Conservation (phyloP, 2,113 vertebrate genomes). For the Sapayoa aenigma region DNA sequence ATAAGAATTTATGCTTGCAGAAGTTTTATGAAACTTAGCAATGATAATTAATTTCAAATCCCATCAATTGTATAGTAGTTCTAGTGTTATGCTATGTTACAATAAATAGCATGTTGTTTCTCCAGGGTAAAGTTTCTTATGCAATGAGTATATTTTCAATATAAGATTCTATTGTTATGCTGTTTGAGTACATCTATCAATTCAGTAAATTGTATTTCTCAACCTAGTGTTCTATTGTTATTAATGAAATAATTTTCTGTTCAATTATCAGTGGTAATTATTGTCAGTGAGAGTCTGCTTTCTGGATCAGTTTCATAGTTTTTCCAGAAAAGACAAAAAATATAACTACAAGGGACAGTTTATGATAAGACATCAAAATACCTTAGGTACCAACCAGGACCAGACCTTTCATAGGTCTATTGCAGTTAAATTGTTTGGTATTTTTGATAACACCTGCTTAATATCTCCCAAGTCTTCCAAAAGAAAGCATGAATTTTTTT, state of each 20-base stretch:
- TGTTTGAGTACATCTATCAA: background rate
- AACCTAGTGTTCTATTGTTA: background rate
- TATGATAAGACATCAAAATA: background rate
- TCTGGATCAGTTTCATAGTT: background rate
- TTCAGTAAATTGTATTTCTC: background rate
- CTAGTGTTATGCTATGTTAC: background rate
- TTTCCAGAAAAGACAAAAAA: background rate
- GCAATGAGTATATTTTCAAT: background rate
- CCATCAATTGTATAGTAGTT: background rate
- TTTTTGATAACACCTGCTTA: background rate
- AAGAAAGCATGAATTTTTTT: background rate
- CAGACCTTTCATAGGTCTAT: background rate
- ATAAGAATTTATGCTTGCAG: background rate
- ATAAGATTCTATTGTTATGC: background rate
- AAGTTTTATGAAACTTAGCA: background rate
- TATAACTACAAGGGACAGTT: background rate
- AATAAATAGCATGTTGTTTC: background rate
- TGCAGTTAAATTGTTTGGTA: background rate
- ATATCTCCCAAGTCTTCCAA: background rate
- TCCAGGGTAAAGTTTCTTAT: background rate
- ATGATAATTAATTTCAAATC: constrained; percentile 18
- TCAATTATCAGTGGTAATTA: background rate
- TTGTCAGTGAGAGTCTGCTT: background rate
- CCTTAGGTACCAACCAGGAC: background rate
- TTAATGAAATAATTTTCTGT: background rate